These are phyloP conservation scores for Sylvicola cinctus DNA, from an alignment of 2,888 invertebrate genomes.

Conservation along the genomic window DNA sequence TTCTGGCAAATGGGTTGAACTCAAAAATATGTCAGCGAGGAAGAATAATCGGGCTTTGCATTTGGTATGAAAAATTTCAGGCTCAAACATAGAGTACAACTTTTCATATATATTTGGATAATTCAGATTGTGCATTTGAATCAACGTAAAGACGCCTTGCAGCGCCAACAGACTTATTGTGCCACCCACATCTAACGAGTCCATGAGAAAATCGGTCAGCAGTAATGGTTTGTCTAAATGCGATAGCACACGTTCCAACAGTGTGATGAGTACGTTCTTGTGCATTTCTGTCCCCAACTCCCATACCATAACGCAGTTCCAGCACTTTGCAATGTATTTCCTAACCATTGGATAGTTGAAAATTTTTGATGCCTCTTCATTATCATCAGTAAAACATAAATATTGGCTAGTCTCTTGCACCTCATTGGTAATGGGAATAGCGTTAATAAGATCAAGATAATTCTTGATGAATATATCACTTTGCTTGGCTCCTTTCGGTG, in stretches of 20 bases:
- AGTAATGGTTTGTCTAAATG: conserved; percentile 61
- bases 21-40: conserved; percentile 74
- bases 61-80: conserved; percentile 76
- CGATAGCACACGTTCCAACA: conserved; percentile 65
- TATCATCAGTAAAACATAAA: conserved; percentile 27
- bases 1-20: conserved; percentile 83
- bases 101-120: conserved; percentile 90
- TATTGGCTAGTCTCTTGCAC: conserved; percentile 15
- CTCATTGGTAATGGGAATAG: conserved; percentile 24
- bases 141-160: conserved; percentile 77
- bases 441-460: conserved; percentile 39
- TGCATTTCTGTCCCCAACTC: conserved; percentile 46
- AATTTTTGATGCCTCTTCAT: conserved; percentile 9
- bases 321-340: conserved; percentile 46
- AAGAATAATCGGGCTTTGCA: conserved; percentile 77
- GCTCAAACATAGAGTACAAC: conserved; percentile 84
- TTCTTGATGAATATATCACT: conserved; percentile 34
- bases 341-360: conserved; percentile 34
- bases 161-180: conserved; percentile 74
- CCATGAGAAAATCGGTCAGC: conserved; percentile 80
- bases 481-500: conserved; percentile 33
- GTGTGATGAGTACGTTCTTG: conserved; percentile 54
- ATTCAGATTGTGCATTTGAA: conserved; percentile 79
- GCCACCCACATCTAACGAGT: conserved; percentile 72
- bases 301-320: conserved; percentile 58